Evolutionary conservation across 2,113 vertebrate species (phyloP).

Genomic region (Papio anubis): DNA sequence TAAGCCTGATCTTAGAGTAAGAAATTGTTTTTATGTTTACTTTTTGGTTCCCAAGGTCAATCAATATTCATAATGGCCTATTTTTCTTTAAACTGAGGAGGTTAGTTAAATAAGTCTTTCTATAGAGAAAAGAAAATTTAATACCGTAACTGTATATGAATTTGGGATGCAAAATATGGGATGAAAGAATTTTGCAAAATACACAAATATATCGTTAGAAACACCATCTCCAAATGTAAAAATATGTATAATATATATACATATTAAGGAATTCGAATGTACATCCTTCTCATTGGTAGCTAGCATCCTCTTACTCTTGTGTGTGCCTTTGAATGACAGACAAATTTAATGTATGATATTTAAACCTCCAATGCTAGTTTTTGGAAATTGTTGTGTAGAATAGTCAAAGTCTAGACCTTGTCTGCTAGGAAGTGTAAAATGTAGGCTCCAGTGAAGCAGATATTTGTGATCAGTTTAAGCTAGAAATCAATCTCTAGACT

Average conservation of each 20-base stretch:
- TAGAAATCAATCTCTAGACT: not conserved
- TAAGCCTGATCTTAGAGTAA: conserved; percentile 69
- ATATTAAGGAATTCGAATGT: conserved; percentile 23
- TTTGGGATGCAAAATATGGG: conserved; percentile 38
- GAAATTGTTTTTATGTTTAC: conserved; percentile 75
- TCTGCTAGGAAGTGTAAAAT: not conserved
- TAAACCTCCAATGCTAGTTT: not conserved
- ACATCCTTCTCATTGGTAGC: not conserved
- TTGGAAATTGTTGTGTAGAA: not conserved
- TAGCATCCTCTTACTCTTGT: not conserved
- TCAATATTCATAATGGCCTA: conserved; percentile 60
- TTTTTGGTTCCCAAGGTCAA: conserved; percentile 66
- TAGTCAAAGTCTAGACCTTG: not conserved
- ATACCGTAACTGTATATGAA: conserved; percentile 16
- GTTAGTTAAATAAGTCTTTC: conserved; percentile 49
- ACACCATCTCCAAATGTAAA: not conserved
- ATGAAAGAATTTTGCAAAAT: conserved; percentile 39
- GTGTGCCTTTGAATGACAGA: conserved; percentile 8
- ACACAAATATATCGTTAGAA: not conserved
- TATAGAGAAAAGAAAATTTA: conserved; percentile 32
- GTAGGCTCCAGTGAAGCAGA: not conserved
- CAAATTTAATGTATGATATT: not conserved
- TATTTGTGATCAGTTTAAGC: conserved; percentile 5
- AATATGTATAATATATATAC: not conserved
- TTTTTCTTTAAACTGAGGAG: conserved; percentile 45